Conservation (phyloP, 2,888 invertebrate genomes). For the Cheilosia grossa region DNA sequence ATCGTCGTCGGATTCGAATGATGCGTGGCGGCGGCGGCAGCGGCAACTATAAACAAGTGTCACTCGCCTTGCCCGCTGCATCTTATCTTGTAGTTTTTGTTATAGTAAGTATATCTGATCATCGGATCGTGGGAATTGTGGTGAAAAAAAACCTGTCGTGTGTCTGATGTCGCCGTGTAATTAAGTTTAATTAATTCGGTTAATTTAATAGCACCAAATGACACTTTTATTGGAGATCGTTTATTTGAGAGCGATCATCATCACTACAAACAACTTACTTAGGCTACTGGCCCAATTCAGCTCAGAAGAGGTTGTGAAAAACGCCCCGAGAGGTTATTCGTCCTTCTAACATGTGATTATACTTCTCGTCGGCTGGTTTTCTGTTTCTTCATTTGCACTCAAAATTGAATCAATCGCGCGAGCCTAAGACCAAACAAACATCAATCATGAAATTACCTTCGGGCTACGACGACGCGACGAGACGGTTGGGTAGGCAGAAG, state of each 20-base stretch:
- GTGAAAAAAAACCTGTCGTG: slow-evolving; percentile 62
- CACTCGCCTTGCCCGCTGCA: slow-evolving; percentile 43
- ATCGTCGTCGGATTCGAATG: slow-evolving; percentile 23
- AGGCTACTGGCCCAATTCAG: slow-evolving; percentile 47
- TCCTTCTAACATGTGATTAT: slow-evolving; percentile 26
- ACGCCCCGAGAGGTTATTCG: slow-evolving; percentile 27
- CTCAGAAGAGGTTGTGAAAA: slow-evolving; percentile 46
- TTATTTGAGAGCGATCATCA: slow-evolving; percentile 52
- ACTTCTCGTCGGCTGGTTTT: slow-evolving; percentile 8
- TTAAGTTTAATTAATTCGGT: slow-evolving; percentile 62
- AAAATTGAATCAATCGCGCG: slow-evolving; percentile 34
- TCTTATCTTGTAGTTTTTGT: slow-evolving; percentile 65
- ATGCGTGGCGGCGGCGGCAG: slow-evolving; percentile 46
- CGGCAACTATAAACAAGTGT: slow-evolving; percentile 51
- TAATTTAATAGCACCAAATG: slow-evolving; percentile 60
- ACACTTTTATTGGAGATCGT: slow-evolving; percentile 61
- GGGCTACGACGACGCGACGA: background rate
- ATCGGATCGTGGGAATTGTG: slow-evolving; percentile 60
- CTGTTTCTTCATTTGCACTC: slow-evolving; percentile 42
- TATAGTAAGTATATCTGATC: slow-evolving; percentile 61
- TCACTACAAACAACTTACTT: slow-evolving; percentile 47
- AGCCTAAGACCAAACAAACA: slow-evolving; percentile 44
- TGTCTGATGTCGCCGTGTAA: slow-evolving; percentile 60
- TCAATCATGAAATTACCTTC: slow-evolving; percentile 44
- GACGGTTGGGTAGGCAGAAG: slow-evolving; percentile 32